These are phyloP conservation scores for Leontocebus nigricollis DNA, from an alignment of 2,797 vertebrate genomes.

Conservation along the genomic window DNA sequence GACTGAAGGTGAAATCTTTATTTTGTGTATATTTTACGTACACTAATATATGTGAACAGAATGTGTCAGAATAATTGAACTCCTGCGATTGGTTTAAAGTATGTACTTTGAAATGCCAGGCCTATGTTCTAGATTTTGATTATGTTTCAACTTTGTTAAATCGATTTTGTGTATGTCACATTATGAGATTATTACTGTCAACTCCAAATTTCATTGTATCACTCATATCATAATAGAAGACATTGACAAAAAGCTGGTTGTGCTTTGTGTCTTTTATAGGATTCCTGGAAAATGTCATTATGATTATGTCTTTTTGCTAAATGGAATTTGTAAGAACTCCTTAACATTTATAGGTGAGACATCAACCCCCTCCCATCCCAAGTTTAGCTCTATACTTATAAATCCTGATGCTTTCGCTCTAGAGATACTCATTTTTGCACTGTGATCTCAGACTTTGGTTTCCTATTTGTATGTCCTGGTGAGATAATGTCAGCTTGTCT, in stretches of 20 bases:
- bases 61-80: neutral
- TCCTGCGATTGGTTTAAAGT: neutral
- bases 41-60: neutral
- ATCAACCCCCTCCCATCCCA: neutral
- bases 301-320: constrained; percentile 45
- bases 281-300: constrained; percentile 50
- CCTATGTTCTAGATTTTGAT: constrained; percentile 32
- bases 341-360: constrained; percentile 33
- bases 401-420: neutral
- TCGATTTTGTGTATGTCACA: constrained; percentile 17
- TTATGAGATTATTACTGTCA: constrained; percentile 47
- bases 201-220: constrained; percentile 39
- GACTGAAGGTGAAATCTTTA: neutral
- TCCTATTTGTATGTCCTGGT: neutral
- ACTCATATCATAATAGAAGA: constrained; percentile 6
- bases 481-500: neutral
- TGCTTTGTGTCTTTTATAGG: constrained; percentile 20
- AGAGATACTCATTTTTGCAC: neutral
- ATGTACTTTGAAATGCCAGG: constrained; percentile 37
- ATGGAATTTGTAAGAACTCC: neutral
- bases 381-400: neutral
- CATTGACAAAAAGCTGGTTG: neutral
- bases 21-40: neutral
- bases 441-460: neutral
- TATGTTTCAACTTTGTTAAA: constrained; percentile 56